These are phyloP conservation scores for Psittacula echo DNA, from an alignment of 2,797 vertebrate species.

Conservation along the genomic window DNA sequence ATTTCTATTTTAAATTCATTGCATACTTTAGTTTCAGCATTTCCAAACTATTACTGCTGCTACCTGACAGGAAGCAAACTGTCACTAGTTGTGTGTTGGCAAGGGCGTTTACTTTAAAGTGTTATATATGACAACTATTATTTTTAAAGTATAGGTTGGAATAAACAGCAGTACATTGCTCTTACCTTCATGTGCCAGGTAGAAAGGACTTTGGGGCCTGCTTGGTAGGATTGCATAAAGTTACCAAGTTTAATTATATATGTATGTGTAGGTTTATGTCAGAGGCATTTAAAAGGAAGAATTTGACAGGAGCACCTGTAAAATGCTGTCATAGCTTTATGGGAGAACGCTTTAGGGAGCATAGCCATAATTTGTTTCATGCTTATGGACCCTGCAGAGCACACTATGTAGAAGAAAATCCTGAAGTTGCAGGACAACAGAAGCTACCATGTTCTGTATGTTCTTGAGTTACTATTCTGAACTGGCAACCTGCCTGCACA, in stretches of 20 bases:
- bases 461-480: neutral
- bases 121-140: neutral
- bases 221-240: neutral
- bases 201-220: neutral
- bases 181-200: neutral
- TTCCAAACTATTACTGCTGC: neutral
- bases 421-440: neutral
- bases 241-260: neutral
- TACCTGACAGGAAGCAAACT: neutral
- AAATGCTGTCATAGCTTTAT: neutral
- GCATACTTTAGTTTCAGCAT: neutral
- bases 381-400: neutral
- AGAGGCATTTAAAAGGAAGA: neutral
- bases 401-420: neutral
- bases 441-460: neutral
- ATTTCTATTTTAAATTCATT: constrained; percentile 22
- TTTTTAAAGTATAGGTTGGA: neutral
- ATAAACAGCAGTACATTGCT: neutral
- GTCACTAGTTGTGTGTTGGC: neutral
- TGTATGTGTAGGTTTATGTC: neutral
- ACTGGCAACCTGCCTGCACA: no score
- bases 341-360: neutral
- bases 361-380: neutral
- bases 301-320: neutral
- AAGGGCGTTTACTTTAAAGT: neutral